Base-by-base conservation (phyloP, 2,888 invertebrate genomes). In the Griposia aprilina region DNA sequence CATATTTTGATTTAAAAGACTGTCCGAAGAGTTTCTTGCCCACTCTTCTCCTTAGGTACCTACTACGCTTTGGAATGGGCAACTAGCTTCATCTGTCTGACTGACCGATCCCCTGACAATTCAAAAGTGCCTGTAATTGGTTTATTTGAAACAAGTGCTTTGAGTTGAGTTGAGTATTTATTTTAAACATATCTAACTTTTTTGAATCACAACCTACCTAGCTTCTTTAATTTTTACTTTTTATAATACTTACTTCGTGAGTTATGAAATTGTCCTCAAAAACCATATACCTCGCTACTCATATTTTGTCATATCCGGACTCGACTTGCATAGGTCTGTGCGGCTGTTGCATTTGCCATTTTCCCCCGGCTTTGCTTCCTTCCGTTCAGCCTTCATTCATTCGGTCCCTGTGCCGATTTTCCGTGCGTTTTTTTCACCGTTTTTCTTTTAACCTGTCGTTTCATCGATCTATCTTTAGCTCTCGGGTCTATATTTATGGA, bases 341-440 rank as follows among this genome's bases (percentile, higher is more conserved):
- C 75, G 80, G 71, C 84, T 82, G 84, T 85, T 84, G 85, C 83
- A 83, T 86, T 83, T 63, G 66, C 68, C 80, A 68, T 80, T 80
- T 76, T 30, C 41, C 50, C 73, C 77, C 83, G 81, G 75, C 76
- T 75, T 73, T 68, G 30, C 70, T 78, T 81, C 83, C 85, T 77
- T 85, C 83, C 85, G 86, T 76, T 81, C 83, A 57, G 83, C 65
- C 74, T 76, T 72, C 76, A 73, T 83, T 83, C 76, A 71, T 77
- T 83, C 74, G 70, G 52, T 84, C 67, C 17, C 65, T 55, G 78
- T 74, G 67, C 59, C 73, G 67, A 74, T 76, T 74, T 80, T 74
- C 57, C 72, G 41, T 72, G 7, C 41, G 11, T 23, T 36, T 62
- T 41, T 41, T 41, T 41, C 41, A 1, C 13, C 41, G n/a, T 71